Evolutionary conservation across 2,797 vertebrate species (phyloP).

Genomic region (Muscicapa comitata): DNA sequence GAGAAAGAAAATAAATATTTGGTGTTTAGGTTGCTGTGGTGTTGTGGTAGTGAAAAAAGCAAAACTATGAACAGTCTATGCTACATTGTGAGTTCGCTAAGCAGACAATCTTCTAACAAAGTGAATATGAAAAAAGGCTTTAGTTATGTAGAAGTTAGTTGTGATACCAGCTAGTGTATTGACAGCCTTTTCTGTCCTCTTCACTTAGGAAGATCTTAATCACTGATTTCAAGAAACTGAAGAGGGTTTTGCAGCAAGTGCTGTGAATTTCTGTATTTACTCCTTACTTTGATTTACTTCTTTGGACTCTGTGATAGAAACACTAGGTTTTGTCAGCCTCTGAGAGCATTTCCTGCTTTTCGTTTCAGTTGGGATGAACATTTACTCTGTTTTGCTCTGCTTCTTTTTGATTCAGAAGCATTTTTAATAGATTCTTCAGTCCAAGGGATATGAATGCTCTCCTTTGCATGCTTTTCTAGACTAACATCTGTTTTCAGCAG

Average conservation of each 20-base stretch:
- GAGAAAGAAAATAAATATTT: conserved; percentile 55
- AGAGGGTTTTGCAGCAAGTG: background rate
- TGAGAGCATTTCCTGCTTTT: background rate
- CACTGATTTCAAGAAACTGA: background rate
- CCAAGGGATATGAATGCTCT: background rate
- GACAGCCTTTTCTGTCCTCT: background rate
- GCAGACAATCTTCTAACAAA: background rate
- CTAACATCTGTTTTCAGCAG: conserved; percentile 23
- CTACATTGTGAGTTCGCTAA: background rate
- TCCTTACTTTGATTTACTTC: background rate
- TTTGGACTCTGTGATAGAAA: background rate
- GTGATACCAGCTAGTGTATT: background rate
- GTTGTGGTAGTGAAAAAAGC: background rate
- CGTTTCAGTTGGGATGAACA: background rate
- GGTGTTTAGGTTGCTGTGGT: conserved; percentile 33
- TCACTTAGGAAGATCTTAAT: background rate
- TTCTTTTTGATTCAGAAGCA: background rate
- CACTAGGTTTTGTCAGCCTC: background rate
- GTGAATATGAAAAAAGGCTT: background rate
- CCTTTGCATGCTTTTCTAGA: background rate
- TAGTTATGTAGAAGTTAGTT: background rate
- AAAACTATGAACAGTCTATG: background rate
- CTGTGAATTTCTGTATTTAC: background rate
- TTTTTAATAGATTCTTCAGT: background rate
- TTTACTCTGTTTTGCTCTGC: background rate